Conservation (phyloP, 2,888 invertebrate genomes). For the Apodemia hepburni region DNA sequence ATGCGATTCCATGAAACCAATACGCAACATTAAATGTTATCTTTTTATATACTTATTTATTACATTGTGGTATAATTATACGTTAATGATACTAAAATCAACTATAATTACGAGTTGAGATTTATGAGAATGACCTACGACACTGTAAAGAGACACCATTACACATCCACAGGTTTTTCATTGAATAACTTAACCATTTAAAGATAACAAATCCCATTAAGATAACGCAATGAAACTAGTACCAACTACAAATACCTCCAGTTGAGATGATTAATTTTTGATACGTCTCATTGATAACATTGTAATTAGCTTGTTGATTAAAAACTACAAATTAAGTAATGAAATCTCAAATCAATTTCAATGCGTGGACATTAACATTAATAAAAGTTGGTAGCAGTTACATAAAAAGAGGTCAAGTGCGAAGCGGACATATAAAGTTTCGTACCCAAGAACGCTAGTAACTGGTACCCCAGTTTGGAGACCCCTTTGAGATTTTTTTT, state of each 20-base stretch:
- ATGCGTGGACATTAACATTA: no score
- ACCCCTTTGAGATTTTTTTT: no score
- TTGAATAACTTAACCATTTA: not conserved
- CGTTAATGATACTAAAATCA: conserved; percentile 30
- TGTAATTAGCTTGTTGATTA: not conserved
- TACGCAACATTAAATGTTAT: no score
- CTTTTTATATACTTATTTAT: not conserved
- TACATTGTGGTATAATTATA: conserved; percentile 23
- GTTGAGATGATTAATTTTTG: conserved; percentile 5
- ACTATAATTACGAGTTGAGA: conserved; percentile 29
- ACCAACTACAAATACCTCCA: conserved; percentile 3
- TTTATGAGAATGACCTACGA: conserved; percentile 28
- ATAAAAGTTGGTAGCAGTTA: no score
- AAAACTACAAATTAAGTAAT: not conserved
- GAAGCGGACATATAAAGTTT: no score
- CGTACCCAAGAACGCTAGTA: no score
- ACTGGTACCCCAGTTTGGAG: no score
- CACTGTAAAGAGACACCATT: not conserved
- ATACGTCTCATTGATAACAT: conserved; percentile 3
- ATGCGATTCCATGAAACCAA: no score
- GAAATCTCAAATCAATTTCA: no score
- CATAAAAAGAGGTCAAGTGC: no score
- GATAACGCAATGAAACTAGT: not conserved
- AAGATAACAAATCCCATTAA: conserved; percentile 7
- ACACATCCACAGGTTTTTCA: conserved; percentile 1